Conservation (phyloP, 2,797 vertebrate species). For the Hyperoplus immaculatus region DNA sequence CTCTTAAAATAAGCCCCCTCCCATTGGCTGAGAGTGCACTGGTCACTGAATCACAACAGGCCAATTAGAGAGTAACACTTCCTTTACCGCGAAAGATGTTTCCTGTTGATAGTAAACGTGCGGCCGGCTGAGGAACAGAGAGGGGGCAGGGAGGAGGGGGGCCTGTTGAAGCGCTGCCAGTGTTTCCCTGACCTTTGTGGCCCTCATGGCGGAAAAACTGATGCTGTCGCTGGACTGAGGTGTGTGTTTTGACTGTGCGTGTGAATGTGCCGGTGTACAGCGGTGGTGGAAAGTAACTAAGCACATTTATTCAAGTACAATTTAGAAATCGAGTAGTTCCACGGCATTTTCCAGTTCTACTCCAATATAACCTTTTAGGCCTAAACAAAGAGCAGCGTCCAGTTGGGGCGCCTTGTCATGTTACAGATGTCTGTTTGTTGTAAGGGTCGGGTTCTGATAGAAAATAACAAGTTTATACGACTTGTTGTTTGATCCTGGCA, state of each 20-base stretch:
- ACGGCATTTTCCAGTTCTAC: background rate
- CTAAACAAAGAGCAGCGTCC: no score
- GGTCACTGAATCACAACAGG: constrained; percentile 88
- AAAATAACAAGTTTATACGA: no score
- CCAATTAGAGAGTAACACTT: constrained; percentile 93
- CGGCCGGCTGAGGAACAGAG: constrained; percentile 58
- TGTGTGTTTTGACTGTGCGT: constrained; percentile 72
- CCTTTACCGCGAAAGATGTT: constrained; percentile 95
- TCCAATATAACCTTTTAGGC: no score
- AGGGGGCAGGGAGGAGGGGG: constrained; percentile 42
- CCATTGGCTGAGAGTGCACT: constrained; percentile 87
- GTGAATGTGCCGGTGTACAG: constrained; percentile 43
- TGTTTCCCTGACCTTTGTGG: constrained; percentile 85
- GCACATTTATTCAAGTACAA: constrained; percentile 17
- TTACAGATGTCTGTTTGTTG: no score
- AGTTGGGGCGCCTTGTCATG: no score
- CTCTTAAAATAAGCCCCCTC: constrained; percentile 92
- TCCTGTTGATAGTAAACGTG: constrained; percentile 93
- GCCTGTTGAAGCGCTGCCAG: constrained; percentile 70
- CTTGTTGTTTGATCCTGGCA: no score
- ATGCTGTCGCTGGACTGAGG: constrained; percentile 69
- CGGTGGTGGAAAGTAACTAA: constrained; percentile 31
- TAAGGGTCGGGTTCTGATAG: no score
- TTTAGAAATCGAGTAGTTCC: constrained; percentile 1
- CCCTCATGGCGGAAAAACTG: constrained; percentile 81